Conservation (phyloP, 2,113 vertebrate species). For the Pica pica region DNA sequence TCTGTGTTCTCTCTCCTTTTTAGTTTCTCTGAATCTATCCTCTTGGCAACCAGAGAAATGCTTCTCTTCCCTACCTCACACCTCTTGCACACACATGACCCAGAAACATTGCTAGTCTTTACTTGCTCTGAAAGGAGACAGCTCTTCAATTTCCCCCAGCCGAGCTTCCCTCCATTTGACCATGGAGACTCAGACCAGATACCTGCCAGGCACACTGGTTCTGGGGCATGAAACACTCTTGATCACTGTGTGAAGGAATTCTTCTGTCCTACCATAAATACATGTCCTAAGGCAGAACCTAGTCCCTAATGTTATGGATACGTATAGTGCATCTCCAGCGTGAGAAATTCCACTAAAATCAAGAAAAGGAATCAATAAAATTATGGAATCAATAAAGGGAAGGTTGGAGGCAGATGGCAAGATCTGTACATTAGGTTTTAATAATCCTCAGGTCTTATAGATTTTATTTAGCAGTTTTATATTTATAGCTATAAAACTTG, state of each 20-base stretch:
- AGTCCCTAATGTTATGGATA: background rate
- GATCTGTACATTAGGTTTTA: background rate
- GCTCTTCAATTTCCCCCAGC: background rate
- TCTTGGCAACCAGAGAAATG: background rate
- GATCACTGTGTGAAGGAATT: background rate
- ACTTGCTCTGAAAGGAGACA: background rate
- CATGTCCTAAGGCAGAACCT: background rate
- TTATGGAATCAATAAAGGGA: background rate
- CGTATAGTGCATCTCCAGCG: rapidly evolving
- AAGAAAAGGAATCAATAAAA: background rate
- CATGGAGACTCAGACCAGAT: background rate
- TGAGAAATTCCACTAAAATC: background rate
- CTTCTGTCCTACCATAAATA: background rate
- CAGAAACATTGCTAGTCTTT: background rate
- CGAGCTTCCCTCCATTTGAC: background rate
- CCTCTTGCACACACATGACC: background rate
- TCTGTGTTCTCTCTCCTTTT: background rate
- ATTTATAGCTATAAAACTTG: background rate
- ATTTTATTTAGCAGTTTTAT: background rate
- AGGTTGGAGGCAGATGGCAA: background rate
- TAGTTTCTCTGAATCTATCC: background rate
- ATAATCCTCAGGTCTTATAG: background rate
- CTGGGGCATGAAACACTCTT: background rate
- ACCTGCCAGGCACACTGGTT: background rate
- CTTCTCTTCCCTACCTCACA: background rate